Base-by-base conservation (phyloP, 2,797 vertebrate genomes). In the Pterois miles region DNA sequence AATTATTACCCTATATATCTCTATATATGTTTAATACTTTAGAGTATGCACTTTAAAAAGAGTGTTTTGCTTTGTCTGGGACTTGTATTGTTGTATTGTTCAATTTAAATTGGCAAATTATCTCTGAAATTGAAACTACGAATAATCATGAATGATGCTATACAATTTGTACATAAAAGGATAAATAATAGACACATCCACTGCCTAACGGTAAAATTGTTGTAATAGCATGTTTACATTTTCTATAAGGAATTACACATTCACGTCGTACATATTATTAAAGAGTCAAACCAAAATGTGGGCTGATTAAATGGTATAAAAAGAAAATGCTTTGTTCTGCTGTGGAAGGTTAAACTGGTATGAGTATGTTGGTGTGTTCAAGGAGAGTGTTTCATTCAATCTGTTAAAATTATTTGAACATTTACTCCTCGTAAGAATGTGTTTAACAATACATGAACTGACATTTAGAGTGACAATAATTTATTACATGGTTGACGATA, bases 361-460 rank as follows among this genome's bases (percentile, higher is more conserved):
- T 25, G 54, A 62, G 13, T 54, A 4, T 48, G 50, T 27, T n/a
- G 3, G 6, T 36, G 27, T 38, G 23, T 67, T 33, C n/a, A n/a
- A n/a, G n/a, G n/a, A n/a, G 6, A 48, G 27, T 38, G 23, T 67
- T 33, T 56, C 68, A 67, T 65, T 53, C 13, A 53, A 7, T 43
- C 14, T 36, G 40, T 18, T 57, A 3, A 33, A 20, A 46, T 29
- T 77, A 57, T 25, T 52, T 57, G 38, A 20, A 58, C 33, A 68
- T 76, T 52, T 72, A 58, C 57, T 72, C 64, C 57, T 22, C 33
- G 23, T 68, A 58, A 68, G 68, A 67, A 81, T 63, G 52, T 58
- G 40, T 64, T 73, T 58, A 76, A 50, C 38, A 77, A 64, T 73
- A 58, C 57, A 64, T 77, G 63, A 52, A 64, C 69, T 53, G 23